A percentile compares a stretch with the other conserved stretches of the same genome.
Conservation (phyloP, 2,113 vertebrate species). For the Dasyprocta punctata region DNA sequence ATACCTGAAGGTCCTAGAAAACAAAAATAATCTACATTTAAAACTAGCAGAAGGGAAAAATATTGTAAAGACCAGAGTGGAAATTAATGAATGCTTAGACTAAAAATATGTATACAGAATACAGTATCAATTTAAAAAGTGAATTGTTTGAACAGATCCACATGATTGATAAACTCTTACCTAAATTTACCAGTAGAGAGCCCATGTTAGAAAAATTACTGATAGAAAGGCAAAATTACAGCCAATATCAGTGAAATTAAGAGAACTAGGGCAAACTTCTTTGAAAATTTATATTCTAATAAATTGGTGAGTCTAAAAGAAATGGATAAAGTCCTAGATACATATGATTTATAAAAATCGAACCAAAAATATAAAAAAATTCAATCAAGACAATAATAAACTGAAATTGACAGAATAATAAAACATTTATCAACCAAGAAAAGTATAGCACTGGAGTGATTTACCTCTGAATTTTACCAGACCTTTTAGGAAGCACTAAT, state of each 20-base stretch:
- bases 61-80: neutral
- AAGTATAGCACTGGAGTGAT: neutral
- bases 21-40: neutral
- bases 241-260: no score
- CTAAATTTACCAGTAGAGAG: no score
- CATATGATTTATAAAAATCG: neutral
- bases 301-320: neutral
- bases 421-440: neutral
- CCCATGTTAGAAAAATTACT: no score
- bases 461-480: neutral
- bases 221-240: no score
- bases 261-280: no score
- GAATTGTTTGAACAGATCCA: no score
- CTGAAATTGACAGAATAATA: neutral
- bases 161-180: no score
- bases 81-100: neutral
- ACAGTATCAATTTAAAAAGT: no score
- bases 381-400: neutral
- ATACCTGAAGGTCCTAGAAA: neutral
- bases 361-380: neutral
- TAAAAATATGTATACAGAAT: neutral
- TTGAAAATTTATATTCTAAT: no score
- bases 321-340: neutral
- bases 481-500: neutral
- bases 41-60: neutral